Evolutionary conservation across 1,140 invertebrate genomes (phyloP), one percentile per base, ranked within the genome.

Genomic region (Cyphomyrmex costatus): DNA sequence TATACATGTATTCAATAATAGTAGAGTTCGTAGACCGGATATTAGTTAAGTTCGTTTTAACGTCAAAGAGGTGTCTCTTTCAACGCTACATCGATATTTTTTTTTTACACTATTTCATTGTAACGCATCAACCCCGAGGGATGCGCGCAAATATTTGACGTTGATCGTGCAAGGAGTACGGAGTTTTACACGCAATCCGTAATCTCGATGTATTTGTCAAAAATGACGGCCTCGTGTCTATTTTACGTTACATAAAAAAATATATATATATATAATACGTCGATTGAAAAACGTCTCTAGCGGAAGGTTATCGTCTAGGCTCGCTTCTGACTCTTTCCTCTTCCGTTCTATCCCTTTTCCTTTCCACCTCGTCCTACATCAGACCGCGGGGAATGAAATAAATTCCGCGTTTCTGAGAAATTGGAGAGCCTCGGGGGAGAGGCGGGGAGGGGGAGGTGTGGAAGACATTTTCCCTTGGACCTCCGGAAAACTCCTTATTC

Each of bases 391-490:
- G 90, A 90, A 90, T 88, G 90, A 91, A 90, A 91, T 91, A 91
- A 90, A 91, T 91, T 90, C 89, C 86, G 70, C 90, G 87, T 90
- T 91, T 91, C 90, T 88, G 89, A 89, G 89, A 91, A 90, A 91
- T 91, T 90, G 90, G 84, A 90, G 90, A 91, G 89, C 90, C 90
- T 77, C 90, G 30, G 83, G 87, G 33, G 89, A 86, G n/a, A n/a
- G n/a, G n/a, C n/a, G n/a, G n/a, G n/a, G n/a, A n/a, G n/a, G n/a
- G n/a, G n/a, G n/a, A n/a, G n/a, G n/a, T n/a, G 74, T 85, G 85
- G 89, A 90, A 91, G 89, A 91, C 89, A 90, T 90, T 91, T 91
- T 90, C 89, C 89, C 78, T 73, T 88, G 89, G 90, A 79, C 86
- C 86, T n/a, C 68, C 60, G 51, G 87, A 77, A 91, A 91, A 91